Percentiles rank a stretch among this genome's conserved stretches.
phyloP scores from a whole-genome alignment of 2,888 invertebrate species.

The Troides aeacus region DNA sequence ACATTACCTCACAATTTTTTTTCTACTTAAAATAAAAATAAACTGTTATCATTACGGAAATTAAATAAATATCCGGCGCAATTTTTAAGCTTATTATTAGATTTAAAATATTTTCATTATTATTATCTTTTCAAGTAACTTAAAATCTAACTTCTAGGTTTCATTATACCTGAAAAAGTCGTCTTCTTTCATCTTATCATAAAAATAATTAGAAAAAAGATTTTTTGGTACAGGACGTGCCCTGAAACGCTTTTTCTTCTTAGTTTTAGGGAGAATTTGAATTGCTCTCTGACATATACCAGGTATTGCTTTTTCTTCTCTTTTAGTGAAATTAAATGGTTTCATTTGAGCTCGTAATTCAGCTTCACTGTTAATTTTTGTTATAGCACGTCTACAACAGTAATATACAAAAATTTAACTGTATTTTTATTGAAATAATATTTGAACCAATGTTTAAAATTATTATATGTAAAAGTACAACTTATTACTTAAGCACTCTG shows the following conservation, averaged over 20 bases:
- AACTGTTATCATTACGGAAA: too few relatives aligned
- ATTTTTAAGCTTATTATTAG: too few relatives aligned
- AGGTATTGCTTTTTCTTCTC: slow-evolving; percentile 75
- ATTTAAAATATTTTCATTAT: too few relatives aligned
- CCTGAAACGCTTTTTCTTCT: slow-evolving; percentile 79
- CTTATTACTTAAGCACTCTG: too few relatives aligned
- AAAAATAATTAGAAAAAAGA: slow-evolving; percentile 85
- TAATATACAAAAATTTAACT: neutral
- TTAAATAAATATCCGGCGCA: too few relatives aligned
- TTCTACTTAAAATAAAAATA: too few relatives aligned
- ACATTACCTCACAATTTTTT: too few relatives aligned
- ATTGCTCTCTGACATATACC: slow-evolving; percentile 63
- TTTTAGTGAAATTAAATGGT: slow-evolving; percentile 82
- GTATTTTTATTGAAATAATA: neutral
- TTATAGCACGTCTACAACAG: slow-evolving; percentile 75
- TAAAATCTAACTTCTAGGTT: neutral
- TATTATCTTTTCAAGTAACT: neutral
- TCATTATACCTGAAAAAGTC: slow-evolving; percentile 24
- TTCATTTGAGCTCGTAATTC: slow-evolving; percentile 82
- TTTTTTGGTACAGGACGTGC: slow-evolving; percentile 86
- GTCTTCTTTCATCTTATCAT: slow-evolving; percentile 83
- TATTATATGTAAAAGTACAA: too few relatives aligned
- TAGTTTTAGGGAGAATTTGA: slow-evolving; percentile 57
- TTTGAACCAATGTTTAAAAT: too few relatives aligned
- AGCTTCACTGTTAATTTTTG: slow-evolving; percentile 81